These are phyloP conservation scores for Anser brachyrhynchus DNA, from an alignment of 2,113 vertebrate genomes.

Conservation along the genomic window DNA sequence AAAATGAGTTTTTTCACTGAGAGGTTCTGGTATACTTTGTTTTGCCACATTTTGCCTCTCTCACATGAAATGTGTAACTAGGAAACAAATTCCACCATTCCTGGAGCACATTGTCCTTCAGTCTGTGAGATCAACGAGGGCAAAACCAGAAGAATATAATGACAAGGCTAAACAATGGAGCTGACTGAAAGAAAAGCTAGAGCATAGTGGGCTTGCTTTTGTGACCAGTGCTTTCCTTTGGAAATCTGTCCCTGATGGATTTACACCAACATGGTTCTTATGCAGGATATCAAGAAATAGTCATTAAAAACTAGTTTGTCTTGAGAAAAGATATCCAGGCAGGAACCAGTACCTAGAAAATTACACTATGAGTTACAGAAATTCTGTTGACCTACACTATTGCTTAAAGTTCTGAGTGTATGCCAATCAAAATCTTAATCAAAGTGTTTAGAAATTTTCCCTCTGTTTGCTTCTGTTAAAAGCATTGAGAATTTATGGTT, in stretches of 20 bases:
- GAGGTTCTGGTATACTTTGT: not conserved
- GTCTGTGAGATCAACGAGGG: not conserved
- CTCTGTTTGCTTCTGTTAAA: not conserved
- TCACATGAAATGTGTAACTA: not conserved
- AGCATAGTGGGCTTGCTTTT: not conserved
- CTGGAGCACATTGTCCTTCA: not conserved
- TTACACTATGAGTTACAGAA: not conserved
- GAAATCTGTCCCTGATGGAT: not conserved
- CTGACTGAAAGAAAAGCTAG: not conserved
- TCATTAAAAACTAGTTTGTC: not conserved
- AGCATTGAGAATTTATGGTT: not conserved
- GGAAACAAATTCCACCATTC: not conserved
- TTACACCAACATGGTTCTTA: rapidly evolving
- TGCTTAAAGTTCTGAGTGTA: not conserved
- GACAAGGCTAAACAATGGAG: not conserved
- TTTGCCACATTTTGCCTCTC: not conserved
- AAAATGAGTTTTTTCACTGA: not conserved
- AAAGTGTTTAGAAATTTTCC: slow-evolving; percentile 4
- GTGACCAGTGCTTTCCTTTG: not conserved
- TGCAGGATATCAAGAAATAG: not conserved
- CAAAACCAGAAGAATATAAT: not conserved
- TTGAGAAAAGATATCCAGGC: not conserved
- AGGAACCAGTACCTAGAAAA: not conserved
- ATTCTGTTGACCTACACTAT: not conserved
- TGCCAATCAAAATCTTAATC: not conserved